Percentiles rank a stretch among this genome's conserved stretches.
phyloP scores from a whole-genome alignment of 30 jellyfish, hydroid and myxozoan genomes.

The Hydractinia symbiolongicarpus region DNA sequence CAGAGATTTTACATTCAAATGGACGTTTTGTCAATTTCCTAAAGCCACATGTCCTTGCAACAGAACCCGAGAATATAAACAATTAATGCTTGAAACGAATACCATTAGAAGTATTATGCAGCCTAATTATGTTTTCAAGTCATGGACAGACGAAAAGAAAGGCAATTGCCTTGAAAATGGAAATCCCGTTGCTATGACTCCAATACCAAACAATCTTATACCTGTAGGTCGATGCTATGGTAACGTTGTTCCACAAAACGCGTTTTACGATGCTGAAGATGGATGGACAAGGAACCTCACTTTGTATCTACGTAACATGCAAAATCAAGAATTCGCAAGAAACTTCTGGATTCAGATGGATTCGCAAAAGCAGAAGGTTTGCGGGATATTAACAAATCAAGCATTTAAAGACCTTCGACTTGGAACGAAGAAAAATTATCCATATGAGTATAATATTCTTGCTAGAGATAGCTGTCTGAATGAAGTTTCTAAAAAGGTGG shows the following conservation, averaged over 20 bases:
- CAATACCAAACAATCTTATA: neutral
- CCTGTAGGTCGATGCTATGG: conserved; percentile 46
- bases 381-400: conserved; percentile 50
- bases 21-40: conserved; percentile 69
- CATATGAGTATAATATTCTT: conserved; percentile 35
- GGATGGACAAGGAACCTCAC: conserved; percentile 55
- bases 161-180: conserved; percentile 10
- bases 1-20: conserved; percentile 19
- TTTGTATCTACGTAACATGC: neutral
- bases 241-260: conserved; percentile 50
- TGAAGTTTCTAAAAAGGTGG: conserved; percentile 31
- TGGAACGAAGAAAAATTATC: neutral
- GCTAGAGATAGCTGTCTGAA: conserved; percentile 82
- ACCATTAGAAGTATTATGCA: neutral
- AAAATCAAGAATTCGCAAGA: neutral
- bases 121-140: conserved; percentile 7
- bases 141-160: conserved; percentile 16
- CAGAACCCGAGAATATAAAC: conserved; percentile 22
- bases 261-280: conserved; percentile 68
- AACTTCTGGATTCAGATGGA: conserved; percentile 56
- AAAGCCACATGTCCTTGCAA: conserved; percentile 50
- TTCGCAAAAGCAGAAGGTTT: conserved; percentile 14
- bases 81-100: neutral
- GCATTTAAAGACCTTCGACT: neutral
- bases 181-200: conserved; percentile 10